Percentiles rank a stretch among this genome's conserved stretches.
These are phyloP conservation scores for Phylloscopus whistleri DNA, from an alignment of 2,113 vertebrate genomes.

Conservation along the genomic window DNA sequence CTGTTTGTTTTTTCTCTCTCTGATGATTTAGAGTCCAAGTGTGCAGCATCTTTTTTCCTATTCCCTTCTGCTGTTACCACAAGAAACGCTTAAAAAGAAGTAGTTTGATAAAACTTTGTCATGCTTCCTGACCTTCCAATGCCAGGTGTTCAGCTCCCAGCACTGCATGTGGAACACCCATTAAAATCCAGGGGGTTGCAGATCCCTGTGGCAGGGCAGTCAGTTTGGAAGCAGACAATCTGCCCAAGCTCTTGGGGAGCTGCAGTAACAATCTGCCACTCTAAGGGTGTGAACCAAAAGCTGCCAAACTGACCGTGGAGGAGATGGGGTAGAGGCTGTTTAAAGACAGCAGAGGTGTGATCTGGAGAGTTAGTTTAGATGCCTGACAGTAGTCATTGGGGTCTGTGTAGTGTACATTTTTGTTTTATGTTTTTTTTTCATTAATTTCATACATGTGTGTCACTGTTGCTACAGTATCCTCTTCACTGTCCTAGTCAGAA, in stretches of 20 bases:
- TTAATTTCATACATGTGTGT: constrained; percentile 47
- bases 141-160: constrained; percentile 21
- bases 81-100: neutral
- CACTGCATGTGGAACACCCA: neutral
- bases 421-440: constrained; percentile 53
- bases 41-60: neutral
- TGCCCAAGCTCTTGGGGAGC: neutral
- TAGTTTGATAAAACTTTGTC: neutral
- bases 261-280: neutral
- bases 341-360: constrained; percentile 45
- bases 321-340: neutral
- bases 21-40: neutral
- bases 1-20: neutral
- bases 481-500: neutral
- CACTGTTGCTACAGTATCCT: constrained; percentile 37
- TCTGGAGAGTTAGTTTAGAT: constrained; percentile 54
- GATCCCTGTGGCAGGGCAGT: neutral
- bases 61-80: neutral
- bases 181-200: neutral
- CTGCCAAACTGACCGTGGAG: neutral
- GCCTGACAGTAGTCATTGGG: constrained; percentile 5
- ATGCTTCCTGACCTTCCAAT: constrained; percentile 11
- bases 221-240: neutral
- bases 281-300: neutral
- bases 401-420: constrained; percentile 33